Percentiles rank a stretch among this genome's conserved stretches.
phyloP scores from a whole-genome alignment of 1,140 invertebrate genomes.

The Cylas formicarius region DNA sequence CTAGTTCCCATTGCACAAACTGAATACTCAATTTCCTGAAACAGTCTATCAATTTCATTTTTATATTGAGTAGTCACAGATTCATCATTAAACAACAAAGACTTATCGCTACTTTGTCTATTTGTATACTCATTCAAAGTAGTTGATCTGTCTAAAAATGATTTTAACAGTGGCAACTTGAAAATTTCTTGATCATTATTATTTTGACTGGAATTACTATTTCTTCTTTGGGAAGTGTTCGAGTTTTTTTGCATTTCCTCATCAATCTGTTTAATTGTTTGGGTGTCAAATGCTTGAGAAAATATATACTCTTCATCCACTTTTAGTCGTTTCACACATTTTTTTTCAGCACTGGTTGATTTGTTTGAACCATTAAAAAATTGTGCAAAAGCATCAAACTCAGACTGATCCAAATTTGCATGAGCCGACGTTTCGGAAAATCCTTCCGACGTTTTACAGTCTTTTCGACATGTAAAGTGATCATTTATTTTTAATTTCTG shows the following conservation, averaged over 20 bases:
- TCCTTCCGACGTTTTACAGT: too few species aligned
- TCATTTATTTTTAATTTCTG: too few species aligned
- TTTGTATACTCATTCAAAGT: constrained; percentile 1
- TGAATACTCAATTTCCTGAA: constrained; percentile 34
- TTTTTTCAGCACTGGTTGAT: background rate
- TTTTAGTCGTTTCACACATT: too few species aligned
- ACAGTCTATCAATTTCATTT: constrained; percentile 31
- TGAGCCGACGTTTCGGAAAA: too few species aligned
- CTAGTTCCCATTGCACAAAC: constrained; percentile 30
- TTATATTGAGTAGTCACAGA: constrained; percentile 21
- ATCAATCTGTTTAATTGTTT: constrained; percentile 25
- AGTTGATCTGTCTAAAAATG: constrained; percentile 7
- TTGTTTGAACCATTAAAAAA: background rate
- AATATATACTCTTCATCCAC: background rate
- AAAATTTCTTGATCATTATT: constrained; percentile 11
- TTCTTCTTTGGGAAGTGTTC: background rate
- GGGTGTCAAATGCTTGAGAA: constrained; percentile 14
- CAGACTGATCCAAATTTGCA: background rate
- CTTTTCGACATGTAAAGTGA: too few species aligned
- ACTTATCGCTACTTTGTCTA: constrained; percentile 12
- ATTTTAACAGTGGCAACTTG: constrained; percentile 13
- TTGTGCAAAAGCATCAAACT: constrained; percentile 15
- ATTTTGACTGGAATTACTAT: constrained; percentile 3
- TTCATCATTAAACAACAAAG: constrained; percentile 21
- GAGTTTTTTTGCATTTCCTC: background rate